These are phyloP conservation scores for Criorhina ranunculi DNA, from an alignment of 2,888 invertebrate species.

Conservation along the genomic window DNA sequence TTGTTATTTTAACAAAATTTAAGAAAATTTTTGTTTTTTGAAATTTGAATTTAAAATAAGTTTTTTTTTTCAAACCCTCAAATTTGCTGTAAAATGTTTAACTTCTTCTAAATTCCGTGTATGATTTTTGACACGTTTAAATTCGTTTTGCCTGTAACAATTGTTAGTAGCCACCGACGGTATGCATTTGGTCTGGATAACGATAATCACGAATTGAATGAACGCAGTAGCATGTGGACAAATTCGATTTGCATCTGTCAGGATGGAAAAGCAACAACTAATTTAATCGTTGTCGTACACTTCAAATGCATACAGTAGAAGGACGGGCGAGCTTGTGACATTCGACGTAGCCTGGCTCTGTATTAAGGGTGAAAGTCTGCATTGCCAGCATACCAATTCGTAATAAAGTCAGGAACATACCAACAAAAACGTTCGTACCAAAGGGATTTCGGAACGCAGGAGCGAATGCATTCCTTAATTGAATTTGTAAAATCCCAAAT, in stretches of 20 bases:
- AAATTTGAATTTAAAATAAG: background rate
- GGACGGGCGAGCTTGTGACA: conserved; percentile 54
- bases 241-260: conserved; percentile 72
- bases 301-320: conserved; percentile 61
- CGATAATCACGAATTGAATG: conserved; percentile 66
- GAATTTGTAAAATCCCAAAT: conserved; percentile 78
- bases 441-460: conserved; percentile 66
- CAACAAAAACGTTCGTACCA: conserved; percentile 51
- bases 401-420: conserved; percentile 58
- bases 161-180: conserved; percentile 38
- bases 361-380: conserved; percentile 61
- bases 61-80: too few relatives aligned
- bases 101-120: conserved; percentile 45
- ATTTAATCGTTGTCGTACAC: conserved; percentile 68
- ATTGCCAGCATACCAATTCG: conserved; percentile 65
- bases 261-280: conserved; percentile 72
- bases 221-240: conserved; percentile 65
- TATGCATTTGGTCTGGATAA: conserved; percentile 59
- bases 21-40: background rate
- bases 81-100: background rate
- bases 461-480: conserved; percentile 77
- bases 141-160: conserved; percentile 62
- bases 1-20: background rate
- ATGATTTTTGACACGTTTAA: conserved; percentile 54
- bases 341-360: conserved; percentile 64